Evolutionary conservation across 1,140 invertebrate genomes (phyloP), one percentile per base, ranked within the genome.

Genomic region (Platyscapa corneri): DNA sequence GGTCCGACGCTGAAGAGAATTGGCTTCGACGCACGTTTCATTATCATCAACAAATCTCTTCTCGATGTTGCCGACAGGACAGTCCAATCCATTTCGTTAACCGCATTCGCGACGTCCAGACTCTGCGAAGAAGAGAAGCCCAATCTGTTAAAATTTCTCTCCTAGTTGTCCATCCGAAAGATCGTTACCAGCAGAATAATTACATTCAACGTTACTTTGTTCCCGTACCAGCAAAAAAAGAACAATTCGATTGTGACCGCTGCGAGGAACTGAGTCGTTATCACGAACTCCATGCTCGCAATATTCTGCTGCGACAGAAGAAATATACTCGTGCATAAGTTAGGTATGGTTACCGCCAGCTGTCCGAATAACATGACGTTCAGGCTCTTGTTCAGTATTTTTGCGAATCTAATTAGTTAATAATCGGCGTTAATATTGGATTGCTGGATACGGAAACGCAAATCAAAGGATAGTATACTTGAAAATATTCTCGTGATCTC

Each of bases 191-290:
- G 5, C 12, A 23, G n/a, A 79, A 6, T 60, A 34, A 65, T 86
- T 86, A 86, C 86, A 37, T 81, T 46, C 18, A 86, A 75, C 0
- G 78, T 86, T 0, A 86, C 86, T 84, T 86, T 67, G 27, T 86
- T 86, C 32, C 86, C 86, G 23, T 86, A 86, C 86, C 86, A 86
- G 27, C 86, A 86, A 49, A 86, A 86, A n/a, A 86, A 86, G 82
- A 81, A 86, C n/a, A 86, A 76, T 81, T 86, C 86, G n/a, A 86
- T 86, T 6, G 84, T 82, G 14, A 86, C 86, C 0, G 86, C 86
- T 12, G 39, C 67, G 23, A 86, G 83, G 49, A 86, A 86, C 42
- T 86, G 86, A 32, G 37, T 67, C 0, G 86, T 86, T 82, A 86
- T 86, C 67, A 86, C 34, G 27, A 86, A 86, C 0, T 84, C 56